These are phyloP conservation scores for Cheirogaleus medius DNA, from an alignment of 2,113 vertebrate species.

Conservation along the genomic window DNA sequence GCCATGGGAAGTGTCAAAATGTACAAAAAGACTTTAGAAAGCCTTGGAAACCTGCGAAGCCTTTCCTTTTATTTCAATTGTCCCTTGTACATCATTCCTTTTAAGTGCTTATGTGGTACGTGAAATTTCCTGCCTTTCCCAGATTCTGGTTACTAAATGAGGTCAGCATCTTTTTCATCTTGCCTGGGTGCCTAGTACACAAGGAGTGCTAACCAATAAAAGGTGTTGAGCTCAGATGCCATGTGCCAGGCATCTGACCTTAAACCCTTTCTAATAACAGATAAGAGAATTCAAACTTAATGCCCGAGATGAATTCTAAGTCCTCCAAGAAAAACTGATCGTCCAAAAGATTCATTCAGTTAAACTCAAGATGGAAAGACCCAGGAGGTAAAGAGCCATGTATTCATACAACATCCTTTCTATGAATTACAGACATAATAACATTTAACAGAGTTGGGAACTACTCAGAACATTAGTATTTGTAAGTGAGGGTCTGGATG, in stretches of 20 bases:
- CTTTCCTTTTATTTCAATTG: neutral
- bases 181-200: neutral
- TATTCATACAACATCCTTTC: neutral
- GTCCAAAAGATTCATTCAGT: neutral
- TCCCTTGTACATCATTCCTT: neutral
- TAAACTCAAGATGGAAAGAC: neutral
- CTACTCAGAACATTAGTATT: neutral
- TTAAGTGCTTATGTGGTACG: neutral
- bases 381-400: neutral
- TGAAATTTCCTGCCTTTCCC: neutral
- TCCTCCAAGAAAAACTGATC: neutral
- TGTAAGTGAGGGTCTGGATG: neutral
- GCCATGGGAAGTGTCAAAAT: neutral
- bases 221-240: neutral
- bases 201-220: neutral
- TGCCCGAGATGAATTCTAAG: neutral
- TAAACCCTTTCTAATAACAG: neutral
- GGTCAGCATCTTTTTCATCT: neutral
- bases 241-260: neutral
- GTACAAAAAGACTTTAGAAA: neutral
- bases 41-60: neutral
- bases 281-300: neutral
- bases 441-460: neutral
- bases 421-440: neutral
- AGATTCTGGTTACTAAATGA: neutral